These are phyloP conservation scores for Paguma larvata DNA, from an alignment of 2,797 vertebrate species.

Conservation along the genomic window DNA sequence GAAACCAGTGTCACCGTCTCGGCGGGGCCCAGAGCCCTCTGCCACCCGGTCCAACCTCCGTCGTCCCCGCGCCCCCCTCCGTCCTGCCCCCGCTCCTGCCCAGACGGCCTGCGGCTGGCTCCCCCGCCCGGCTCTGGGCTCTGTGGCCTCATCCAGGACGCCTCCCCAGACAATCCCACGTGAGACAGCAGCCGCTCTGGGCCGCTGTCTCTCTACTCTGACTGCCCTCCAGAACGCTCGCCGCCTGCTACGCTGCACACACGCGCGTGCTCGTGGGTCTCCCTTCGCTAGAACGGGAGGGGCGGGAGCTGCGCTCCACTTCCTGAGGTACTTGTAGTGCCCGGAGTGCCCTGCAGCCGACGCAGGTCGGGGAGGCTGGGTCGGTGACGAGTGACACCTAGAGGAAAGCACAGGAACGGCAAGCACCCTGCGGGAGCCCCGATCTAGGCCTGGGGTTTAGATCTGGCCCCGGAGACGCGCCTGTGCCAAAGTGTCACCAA, in stretches of 20 bases:
- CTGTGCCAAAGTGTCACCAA: too few relatives aligned
- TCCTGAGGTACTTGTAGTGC: fast-evolving
- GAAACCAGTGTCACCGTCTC: background rate
- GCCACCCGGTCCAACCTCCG: background rate
- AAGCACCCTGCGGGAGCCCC: background rate
- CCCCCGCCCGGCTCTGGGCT: background rate
- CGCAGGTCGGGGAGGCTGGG: fast-evolving
- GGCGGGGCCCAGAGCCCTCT: background rate
- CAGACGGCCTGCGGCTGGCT: background rate
- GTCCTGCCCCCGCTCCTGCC: too few relatives aligned
- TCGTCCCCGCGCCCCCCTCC: background rate
- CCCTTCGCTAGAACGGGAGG: background rate
- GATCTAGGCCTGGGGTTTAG: background rate
- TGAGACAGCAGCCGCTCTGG: fast-evolving
- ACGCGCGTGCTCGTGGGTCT: fast-evolving
- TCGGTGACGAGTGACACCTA: fast-evolving
- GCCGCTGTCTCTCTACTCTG: background rate
- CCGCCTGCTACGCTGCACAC: fast-evolving
- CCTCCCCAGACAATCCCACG: fast-evolving
- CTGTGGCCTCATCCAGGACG: background rate
- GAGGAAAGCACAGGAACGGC: background rate
- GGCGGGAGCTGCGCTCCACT: background rate
- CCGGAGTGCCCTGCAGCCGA: background rate
- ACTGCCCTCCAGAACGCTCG: fast-evolving
- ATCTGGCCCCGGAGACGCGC: background rate